Evolutionary conservation across 1,140 invertebrate genomes (phyloP), one percentile per base, ranked within the genome.

Genomic region (Zelostemma sp.): DNA sequence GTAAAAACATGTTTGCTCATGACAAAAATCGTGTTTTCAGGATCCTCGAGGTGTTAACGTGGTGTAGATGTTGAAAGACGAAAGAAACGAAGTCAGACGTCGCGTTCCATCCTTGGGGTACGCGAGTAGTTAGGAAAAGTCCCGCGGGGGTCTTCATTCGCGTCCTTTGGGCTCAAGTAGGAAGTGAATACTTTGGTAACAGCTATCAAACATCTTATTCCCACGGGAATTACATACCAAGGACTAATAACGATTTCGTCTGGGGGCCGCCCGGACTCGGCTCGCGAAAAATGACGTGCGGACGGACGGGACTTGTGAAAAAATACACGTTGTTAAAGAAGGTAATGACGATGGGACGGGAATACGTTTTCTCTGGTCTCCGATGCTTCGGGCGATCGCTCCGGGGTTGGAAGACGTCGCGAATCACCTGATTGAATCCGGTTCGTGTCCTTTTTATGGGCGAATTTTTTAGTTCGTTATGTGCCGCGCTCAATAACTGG

Each of bases 151-250:
- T 76, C 74, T 74, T 77, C 67, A 64, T 68, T 54, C 56, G 60
- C 47, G 33, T 25, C 47, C 50, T 43, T 45, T 46, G 38, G 46
- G 45, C 28, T 49, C 47, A 19, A 35, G 17, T 15, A 21, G 41
- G 25, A 57, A 40, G 43, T 28, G 40, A 21, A 51, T 38, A 33
- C 47, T 25, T 47, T 35, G 40, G 73, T 68, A 69, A 12, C 40
- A 65, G 62, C 59, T 50, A 56, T 43, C 63, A 17, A 49, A 31
- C 67, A 47, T 40, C 61, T 64, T 80, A 84, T 83, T 83, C 81
- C 82, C 82, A 80, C 78, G 81, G 82, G 81, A 84, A 84, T 84
- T 83, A 73, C 79, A 70, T 61, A 59, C 74, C 14, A 68, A 77
- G 69, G 76, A 82, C 72, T 82, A 79, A 81, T 83, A 83, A 71